Evolutionary conservation across 2,113 vertebrate species (phyloP).

Genomic region (Rhinopomastus cyanomelas): DNA sequence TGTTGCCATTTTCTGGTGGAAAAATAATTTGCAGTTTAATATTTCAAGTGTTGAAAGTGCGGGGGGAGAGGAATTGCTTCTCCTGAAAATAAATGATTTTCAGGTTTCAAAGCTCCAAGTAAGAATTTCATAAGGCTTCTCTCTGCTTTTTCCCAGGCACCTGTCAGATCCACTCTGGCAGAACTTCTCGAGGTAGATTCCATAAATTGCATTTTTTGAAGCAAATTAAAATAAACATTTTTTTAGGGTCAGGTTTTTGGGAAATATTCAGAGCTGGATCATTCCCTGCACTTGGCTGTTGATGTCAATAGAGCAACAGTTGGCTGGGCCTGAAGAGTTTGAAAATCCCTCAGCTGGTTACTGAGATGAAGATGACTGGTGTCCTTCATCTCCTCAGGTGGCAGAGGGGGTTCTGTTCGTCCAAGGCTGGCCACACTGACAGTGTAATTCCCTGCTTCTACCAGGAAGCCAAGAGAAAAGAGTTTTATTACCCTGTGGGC

Average conservation of each 20-base stretch:
- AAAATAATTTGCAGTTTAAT: background rate
- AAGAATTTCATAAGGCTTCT: background rate
- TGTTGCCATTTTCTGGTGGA: background rate
- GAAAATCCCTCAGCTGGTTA: background rate
- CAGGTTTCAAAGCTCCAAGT: background rate
- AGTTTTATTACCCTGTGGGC: background rate
- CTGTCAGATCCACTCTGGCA: background rate
- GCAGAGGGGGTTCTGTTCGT: background rate
- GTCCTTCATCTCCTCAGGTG: background rate
- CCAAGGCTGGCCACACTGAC: background rate
- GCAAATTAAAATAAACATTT: background rate
- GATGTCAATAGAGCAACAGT: background rate
- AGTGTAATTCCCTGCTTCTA: background rate
- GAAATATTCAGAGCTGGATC: background rate
- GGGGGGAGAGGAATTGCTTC: background rate
- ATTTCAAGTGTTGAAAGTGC: background rate
- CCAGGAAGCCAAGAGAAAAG: background rate
- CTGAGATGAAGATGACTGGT: background rate
- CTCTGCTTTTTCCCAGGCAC: constrained; percentile 3
- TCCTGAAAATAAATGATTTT: background rate
- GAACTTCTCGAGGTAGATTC: background rate
- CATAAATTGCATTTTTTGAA: background rate
- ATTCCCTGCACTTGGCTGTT: background rate
- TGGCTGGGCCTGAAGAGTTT: background rate
- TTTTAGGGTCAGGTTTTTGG: background rate